Evolutionary conservation across 2,113 vertebrate genomes (phyloP), one percentile per base, ranked within the genome.

Genomic region (Indicator maculatus): DNA sequence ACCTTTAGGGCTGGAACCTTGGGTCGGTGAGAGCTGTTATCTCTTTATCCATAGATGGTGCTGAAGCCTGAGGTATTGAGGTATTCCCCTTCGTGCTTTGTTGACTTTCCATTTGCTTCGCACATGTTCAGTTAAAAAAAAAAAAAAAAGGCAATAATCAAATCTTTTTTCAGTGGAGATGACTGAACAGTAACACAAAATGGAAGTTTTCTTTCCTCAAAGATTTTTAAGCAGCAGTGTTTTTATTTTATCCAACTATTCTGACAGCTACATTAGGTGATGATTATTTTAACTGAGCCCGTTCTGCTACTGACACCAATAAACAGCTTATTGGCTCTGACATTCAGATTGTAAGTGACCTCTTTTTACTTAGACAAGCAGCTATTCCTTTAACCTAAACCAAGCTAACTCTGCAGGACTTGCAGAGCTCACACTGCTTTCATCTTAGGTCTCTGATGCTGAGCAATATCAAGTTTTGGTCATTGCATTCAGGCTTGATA

Each of bases 1-100:
- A 47, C 18, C 45, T 47, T 47, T 47, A 47, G 31, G 1, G 1
- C 80, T 70, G 88, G 14, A 9, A 6, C 26, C 9, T 44, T 4
- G 15, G 1, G 4, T 1, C 45, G 8, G 1, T 1, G 5, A n/a
- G 33, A 15, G 45, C 44, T 41, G 20, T 8, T 50, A 9, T 16
- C 36, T 53, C 45, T 50, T 50, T 50, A 50, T 50, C 47, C 47
- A 50, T 30, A 70, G 38, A 8, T 61, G 89, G 73, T 24, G 36
- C 13, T 31, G n/a, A 27, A 88, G 19, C 33, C 47, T 50, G 47
- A 50, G 21, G 21, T 50, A 50, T 23, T 50, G 21, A 50, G 47
- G 21, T 50, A 50, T 23, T 50, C 9, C 20, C 11, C 20, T 50
- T 50, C 47, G 21, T 50, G 47, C 21, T 50, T 20, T 11, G 20